Percentiles rank a stretch among this genome's conserved stretches.
These are phyloP conservation scores for Rhinolophus sinicus DNA, from an alignment of 2,113 vertebrate species.

Conservation along the genomic window DNA sequence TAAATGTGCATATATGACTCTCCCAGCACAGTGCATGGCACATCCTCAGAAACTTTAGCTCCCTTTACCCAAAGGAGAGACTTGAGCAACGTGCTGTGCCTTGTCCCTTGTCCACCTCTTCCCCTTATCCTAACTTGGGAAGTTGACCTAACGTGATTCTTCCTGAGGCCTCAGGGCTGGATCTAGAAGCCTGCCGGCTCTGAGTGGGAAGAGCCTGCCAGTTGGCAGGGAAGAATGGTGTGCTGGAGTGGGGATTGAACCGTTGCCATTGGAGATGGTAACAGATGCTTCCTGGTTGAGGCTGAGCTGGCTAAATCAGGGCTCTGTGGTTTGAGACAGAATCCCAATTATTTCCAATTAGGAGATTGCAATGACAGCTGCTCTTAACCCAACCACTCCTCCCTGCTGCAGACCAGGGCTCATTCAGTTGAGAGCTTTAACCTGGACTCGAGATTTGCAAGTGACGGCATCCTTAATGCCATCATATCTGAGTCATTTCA, in stretches of 20 bases:
- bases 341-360: conserved; percentile 85
- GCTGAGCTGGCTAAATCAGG: conserved; percentile 76
- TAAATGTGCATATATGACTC: not conserved
- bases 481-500: not conserved
- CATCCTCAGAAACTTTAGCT: not conserved
- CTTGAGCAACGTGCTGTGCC: rapidly evolving
- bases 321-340: conserved; percentile 84
- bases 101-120: not conserved
- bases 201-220: not conserved
- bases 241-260: conserved; percentile 69
- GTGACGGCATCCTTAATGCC: not conserved
- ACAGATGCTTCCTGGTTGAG: conserved; percentile 81
- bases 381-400: conserved; percentile 63
- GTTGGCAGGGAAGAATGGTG: conserved; percentile 27
- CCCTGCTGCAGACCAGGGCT: not conserved
- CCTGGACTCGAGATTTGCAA: not conserved
- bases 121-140: not conserved
- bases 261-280: conserved; percentile 80
- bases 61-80: not conserved
- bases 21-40: not conserved
- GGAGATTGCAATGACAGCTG: conserved; percentile 78
- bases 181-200: not conserved
- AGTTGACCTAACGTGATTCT: not conserved
- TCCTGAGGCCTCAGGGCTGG: not conserved
- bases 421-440: not conserved